These are phyloP conservation scores for Misgurnus anguillicaudatus DNA, from an alignment of 2,113 vertebrate genomes.

Conservation along the genomic window DNA sequence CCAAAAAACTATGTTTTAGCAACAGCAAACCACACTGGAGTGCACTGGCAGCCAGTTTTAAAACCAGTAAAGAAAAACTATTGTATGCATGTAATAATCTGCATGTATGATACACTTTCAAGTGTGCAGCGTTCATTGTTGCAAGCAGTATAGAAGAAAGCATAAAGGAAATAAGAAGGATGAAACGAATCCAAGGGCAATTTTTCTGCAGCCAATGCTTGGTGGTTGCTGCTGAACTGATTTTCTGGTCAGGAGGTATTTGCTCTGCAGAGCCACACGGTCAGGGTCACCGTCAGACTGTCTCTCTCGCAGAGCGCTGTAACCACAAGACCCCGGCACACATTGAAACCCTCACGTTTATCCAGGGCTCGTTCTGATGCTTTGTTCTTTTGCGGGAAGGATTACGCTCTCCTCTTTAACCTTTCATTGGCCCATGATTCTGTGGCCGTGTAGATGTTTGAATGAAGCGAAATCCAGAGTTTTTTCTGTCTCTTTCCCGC, in stretches of 20 bases:
- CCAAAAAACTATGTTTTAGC: no score
- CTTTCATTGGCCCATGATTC: slow-evolving; percentile 1
- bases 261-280: slow-evolving; percentile 20
- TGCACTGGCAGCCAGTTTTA: no score
- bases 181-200: background rate
- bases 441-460: slow-evolving; percentile 23
- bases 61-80: no score
- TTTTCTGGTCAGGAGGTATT: slow-evolving; percentile 41
- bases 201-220: background rate
- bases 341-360: slow-evolving; percentile 32
- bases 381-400: slow-evolving; percentile 31
- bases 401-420: slow-evolving; percentile 33
- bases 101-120: no score
- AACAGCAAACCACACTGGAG: no score
- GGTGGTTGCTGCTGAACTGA: slow-evolving; percentile 6
- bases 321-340: slow-evolving; percentile 48
- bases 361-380: slow-evolving; percentile 31
- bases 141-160: background rate
- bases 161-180: background rate
- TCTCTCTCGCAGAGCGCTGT: slow-evolving; percentile 42
- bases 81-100: no score
- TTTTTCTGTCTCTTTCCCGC: slow-evolving; percentile 24
- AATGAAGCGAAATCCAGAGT: slow-evolving; percentile 29
- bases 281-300: slow-evolving; percentile 45
- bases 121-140: background rate